Base-by-base conservation (phyloP, 2,797 vertebrate genomes). In the Neostethus bicornis region DNA sequence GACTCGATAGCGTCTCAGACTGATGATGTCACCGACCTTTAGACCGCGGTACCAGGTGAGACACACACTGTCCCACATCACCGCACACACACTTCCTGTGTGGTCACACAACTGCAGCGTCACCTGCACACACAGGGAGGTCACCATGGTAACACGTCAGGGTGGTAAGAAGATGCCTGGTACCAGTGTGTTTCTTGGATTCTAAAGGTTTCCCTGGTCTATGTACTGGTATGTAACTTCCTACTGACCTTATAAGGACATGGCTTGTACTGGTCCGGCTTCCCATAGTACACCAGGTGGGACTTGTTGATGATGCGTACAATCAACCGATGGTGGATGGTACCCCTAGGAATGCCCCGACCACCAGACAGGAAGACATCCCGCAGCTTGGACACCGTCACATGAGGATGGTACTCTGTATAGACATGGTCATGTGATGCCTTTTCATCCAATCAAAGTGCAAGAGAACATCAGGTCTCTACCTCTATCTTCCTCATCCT, bases 31-130 rank as follows among this genome's bases (percentile, higher is more conserved):
- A 46, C 90, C 92, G 0, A 89, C 90, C 41, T 87, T 77, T 34
- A 93, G 58, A 4, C 66, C 17, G 29, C 83, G 54, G 48, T 90
- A 92, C 91, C 91, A 93, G 28, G 66, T 35, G 39, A 92, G 59
- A 53, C 91, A 92, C 41, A 91, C 64, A 0, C 83, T 89, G 81
- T 92, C 92, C 91, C 92, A 93, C 70, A 93, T 34, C 19, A 93
- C 90, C 42, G 88, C 79, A 25, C 75, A 80, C 39, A 84, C 89
- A 46, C 66, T 73, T 52, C 84, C 84, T n/a, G 91, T 88, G 5
- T 9, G 55, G 61, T 93, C 92, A 0, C 79, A 87, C 35, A 85
- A 87, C 74, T 91, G 79, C 58, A 93, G 6, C 57, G 89, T 45
- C 0, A 80, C 87, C 91, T 93, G 65, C 2, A 54, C 13, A 44